Base-by-base conservation (phyloP, 2,113 vertebrate species). In the Tychaedon coryphoeus region DNA sequence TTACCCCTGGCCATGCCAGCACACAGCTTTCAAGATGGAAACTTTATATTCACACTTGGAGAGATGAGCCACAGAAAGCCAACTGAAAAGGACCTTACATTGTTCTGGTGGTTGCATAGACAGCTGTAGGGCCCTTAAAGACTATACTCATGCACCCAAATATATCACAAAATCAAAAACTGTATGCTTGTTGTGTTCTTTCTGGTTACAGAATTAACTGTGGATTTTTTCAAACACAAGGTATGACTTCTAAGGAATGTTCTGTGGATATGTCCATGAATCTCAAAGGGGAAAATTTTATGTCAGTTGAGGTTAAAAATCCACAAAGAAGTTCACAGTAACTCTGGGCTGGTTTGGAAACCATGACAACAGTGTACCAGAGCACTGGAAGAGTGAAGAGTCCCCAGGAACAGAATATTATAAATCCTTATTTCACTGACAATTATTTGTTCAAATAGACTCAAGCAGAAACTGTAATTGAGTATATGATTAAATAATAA, bases 361-460 rank as follows among this genome's bases (percentile, higher is more conserved):
- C 62, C 70, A 69, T 61, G 54, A 61, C 54, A 75, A 75, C 78
- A 82, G 17, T 9, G 14, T 75, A 33, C 74, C 20, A 54, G 40
- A 36, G 67, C 25, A 54, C 54, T 34, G 29, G 25, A 61, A 58
- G 45, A 73, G 14, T 38, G 25, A 71, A 53, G 67, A 85, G 22
- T 42, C 60, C 53, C 47, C 34, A 73, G 81, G 31, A 91, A 67
- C 14, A 54, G 22, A 79, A 28, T 34, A 60, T 34, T 73, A 31
- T 54, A 67, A 73, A 78, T 61, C 47, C 53, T 73, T 86, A 47
- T 45, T 66, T 79, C 40, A 19, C 60, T 86, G 47, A 69, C 78
- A 90, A 90, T 90, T 90, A 82, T 67, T 79, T 79, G 74, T 86
- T 90, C 87, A 82, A 90, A 82, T 82, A 75, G 40, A 75, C 25